Evolutionary conservation across 2,113 vertebrate species (phyloP).

Genomic region (Triplophysa siluroides): DNA sequence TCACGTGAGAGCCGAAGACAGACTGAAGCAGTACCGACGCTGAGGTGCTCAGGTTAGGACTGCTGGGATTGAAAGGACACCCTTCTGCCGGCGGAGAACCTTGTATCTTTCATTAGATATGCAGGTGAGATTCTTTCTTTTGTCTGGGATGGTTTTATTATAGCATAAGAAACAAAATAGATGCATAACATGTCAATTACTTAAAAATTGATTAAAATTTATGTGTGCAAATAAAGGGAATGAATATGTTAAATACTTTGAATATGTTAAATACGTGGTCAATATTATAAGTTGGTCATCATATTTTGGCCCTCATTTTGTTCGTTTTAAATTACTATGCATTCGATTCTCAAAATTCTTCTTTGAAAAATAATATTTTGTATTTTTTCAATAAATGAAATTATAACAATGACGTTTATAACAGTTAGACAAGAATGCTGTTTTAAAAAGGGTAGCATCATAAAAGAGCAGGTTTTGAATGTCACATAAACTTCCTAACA

Average conservation of each 20-base stretch:
- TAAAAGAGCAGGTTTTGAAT: too few relatives aligned
- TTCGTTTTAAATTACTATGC: too few relatives aligned
- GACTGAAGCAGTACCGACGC: not conserved
- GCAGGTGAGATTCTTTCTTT: slow-evolving; percentile 21
- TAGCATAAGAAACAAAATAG: not conserved
- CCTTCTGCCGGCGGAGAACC: not conserved
- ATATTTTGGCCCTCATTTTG: too few relatives aligned
- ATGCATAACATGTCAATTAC: not conserved
- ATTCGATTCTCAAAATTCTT: too few relatives aligned
- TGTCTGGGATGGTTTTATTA: not conserved
- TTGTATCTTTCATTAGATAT: not conserved
- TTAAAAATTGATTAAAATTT: not conserved
- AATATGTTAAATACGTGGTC: too few relatives aligned
- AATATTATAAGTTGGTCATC: too few relatives aligned
- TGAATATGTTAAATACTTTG: too few relatives aligned
- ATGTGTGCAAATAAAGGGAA: not conserved
- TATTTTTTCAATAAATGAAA: not conserved
- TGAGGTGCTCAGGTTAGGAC: not conserved
- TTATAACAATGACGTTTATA: not conserved
- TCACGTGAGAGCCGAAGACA: not conserved
- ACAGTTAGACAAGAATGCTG: not conserved
- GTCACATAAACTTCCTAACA: too few relatives aligned
- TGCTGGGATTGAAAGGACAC: not conserved
- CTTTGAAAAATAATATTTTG: too few relatives aligned
- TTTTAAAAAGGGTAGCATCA: too few relatives aligned